These are phyloP conservation scores for Spodoptera litura DNA, from an alignment of 1,140 invertebrate genomes.

Conservation along the genomic window DNA sequence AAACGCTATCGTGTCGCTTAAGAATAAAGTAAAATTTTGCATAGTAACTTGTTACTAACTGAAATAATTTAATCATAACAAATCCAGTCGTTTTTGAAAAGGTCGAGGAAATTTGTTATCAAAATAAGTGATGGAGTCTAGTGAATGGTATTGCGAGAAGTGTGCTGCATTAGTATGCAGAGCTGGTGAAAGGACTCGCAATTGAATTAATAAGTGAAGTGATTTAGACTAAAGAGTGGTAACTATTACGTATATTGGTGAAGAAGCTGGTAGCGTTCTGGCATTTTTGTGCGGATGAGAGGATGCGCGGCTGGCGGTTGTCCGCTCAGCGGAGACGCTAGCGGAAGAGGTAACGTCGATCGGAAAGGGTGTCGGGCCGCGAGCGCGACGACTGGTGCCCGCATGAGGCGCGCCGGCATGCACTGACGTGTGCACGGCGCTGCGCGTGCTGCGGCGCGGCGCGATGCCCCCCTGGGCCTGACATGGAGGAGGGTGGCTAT, in stretches of 20 bases:
- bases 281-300: slow-evolving; percentile 72
- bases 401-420: slow-evolving; percentile 83
- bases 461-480: slow-evolving; percentile 79
- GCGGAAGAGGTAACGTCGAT: slow-evolving; percentile 64
- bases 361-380: slow-evolving; percentile 83
- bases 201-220: slow-evolving; percentile 49
- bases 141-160: slow-evolving; percentile 49
- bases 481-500: slow-evolving; percentile 82
- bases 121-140: slow-evolving; percentile 63
- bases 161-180: slow-evolving; percentile 39
- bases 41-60: background rate
- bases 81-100: slow-evolving; percentile 47
- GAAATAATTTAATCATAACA: background rate
- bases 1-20: slow-evolving; percentile 41
- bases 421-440: slow-evolving; percentile 81
- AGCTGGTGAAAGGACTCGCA: slow-evolving; percentile 48
- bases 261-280: slow-evolving; percentile 58
- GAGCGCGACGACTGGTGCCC: slow-evolving; percentile 83
- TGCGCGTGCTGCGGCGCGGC: slow-evolving; percentile 82
- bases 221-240: slow-evolving; percentile 34
- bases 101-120: slow-evolving; percentile 39
- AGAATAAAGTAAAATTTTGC: slow-evolving; percentile 13
- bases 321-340: slow-evolving; percentile 76
- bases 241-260: slow-evolving; percentile 54
- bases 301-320: slow-evolving; percentile 73